Conservation (phyloP, 2,797 vertebrate genomes). For the Sternotherus odoratus region DNA sequence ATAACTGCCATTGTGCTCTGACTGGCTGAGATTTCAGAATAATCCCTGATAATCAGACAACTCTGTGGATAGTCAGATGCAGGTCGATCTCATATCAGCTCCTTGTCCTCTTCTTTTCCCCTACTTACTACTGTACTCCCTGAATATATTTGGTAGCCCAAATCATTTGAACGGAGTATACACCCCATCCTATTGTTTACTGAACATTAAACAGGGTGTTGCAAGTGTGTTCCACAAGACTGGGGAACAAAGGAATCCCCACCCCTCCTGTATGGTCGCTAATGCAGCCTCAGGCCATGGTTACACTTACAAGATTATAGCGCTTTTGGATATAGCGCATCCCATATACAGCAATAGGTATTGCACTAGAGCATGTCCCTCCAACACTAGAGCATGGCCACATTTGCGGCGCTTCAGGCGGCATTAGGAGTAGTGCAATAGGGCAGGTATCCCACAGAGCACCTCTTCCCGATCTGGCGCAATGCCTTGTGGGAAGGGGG, state of each 20-base stretch:
- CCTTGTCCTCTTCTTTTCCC: not conserved
- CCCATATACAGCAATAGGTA: too few species aligned
- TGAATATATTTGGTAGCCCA: fast-evolving
- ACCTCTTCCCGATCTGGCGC: too few species aligned
- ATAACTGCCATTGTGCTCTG: constrained; percentile 45
- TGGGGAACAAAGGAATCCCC: not conserved
- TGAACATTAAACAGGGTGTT: not conserved
- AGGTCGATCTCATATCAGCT: not conserved
- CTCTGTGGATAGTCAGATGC: not conserved
- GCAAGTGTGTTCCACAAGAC: not conserved
- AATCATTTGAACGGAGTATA: fast-evolving
- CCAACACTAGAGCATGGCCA: too few species aligned
- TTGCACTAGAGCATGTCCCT: too few species aligned
- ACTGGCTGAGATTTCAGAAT: not conserved
- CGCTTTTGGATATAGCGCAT: too few species aligned
- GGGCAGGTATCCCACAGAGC: too few species aligned
- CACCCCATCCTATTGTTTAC: fast-evolving
- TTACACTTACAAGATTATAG: too few species aligned
- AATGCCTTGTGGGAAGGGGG: too few species aligned
- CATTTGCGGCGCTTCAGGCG: too few species aligned
- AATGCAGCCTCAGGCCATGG: not conserved
- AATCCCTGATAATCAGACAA: not conserved
- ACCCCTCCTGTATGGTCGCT: not conserved
- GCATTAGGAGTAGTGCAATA: too few species aligned
- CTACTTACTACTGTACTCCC: fast-evolving